Evolutionary conservation across 1,140 invertebrate genomes (phyloP).

Genomic region (Ceratosolen solmsi): DNA sequence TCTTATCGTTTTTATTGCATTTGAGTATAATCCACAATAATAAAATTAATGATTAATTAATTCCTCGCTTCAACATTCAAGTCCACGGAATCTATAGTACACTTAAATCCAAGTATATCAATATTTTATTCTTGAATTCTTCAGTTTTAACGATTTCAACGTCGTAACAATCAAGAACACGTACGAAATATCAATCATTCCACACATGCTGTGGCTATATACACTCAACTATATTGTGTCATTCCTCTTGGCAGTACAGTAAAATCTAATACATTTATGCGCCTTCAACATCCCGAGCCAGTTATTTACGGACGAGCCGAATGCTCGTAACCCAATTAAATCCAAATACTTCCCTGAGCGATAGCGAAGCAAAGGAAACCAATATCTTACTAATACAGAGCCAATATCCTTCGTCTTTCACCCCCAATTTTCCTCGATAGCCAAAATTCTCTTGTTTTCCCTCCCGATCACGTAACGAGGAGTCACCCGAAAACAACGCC

Average conservation of each 20-base stretch:
- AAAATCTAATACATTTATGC: neutral
- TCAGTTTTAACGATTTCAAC: neutral
- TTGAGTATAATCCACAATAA: no score
- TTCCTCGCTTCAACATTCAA: no score
- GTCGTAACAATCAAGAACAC: neutral
- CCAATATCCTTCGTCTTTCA: neutral
- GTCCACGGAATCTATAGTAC: no score
- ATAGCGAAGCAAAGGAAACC: neutral
- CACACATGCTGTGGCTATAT: neutral
- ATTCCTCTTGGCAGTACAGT: neutral
- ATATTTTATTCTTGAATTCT: neutral
- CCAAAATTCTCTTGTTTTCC: neutral
- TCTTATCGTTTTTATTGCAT: no score
- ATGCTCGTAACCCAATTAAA: conserved; percentile 5
- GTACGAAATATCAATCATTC: neutral
- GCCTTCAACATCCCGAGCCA: neutral
- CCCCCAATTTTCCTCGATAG: neutral
- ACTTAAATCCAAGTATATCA: neutral
- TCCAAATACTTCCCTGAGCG: neutral
- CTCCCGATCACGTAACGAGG: neutral
- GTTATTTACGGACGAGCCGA: neutral
- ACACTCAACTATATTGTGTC: neutral
- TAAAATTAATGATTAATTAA: no score
- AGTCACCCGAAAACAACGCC: neutral
- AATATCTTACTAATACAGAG: neutral